Conservation (phyloP, 2,113 vertebrate genomes). For the Atlantisia rogersi region DNA sequence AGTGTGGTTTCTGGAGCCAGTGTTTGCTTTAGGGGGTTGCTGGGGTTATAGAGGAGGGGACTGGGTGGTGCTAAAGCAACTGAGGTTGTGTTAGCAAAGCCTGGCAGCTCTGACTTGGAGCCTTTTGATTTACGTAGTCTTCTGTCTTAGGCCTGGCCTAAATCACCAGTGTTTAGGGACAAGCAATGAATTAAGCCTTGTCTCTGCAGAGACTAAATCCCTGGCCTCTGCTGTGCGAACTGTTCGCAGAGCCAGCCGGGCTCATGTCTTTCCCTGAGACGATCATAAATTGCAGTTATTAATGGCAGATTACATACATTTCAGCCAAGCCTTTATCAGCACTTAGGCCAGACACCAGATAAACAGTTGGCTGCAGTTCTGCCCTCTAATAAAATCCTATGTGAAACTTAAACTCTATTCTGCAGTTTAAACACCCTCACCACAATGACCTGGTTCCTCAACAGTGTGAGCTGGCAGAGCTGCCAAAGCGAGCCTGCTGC, state of each 20-base stretch:
- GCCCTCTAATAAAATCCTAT: constrained; percentile 5
- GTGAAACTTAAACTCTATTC: not conserved
- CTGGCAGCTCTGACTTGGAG: not conserved
- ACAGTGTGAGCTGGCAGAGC: fast-evolving
- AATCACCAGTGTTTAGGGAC: not conserved
- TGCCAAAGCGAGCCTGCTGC: not conserved
- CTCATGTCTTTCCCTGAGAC: constrained; percentile 3
- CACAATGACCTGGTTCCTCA: not conserved
- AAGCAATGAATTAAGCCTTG: not conserved
- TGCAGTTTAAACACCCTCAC: not conserved
- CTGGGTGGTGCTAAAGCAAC: not conserved
- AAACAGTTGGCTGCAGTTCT: constrained; percentile 18
- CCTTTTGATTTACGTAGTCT: not conserved
- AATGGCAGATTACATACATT: constrained; percentile 27
- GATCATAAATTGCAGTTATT: constrained; percentile 31
- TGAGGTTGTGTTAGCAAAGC: not conserved
- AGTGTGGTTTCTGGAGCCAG: not conserved
- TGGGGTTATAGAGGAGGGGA: not conserved
- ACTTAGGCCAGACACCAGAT: constrained; percentile 48
- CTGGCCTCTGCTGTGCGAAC: not conserved
- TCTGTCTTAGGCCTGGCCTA: not conserved
- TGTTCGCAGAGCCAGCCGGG: not conserved
- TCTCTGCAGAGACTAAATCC: not conserved
- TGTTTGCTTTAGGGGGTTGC: not conserved
- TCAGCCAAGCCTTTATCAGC: constrained; percentile 59